Evolutionary conservation across 2,888 invertebrate species (phyloP), one percentile per base, ranked within the genome.

Genomic region (Drosophila atripex): DNA sequence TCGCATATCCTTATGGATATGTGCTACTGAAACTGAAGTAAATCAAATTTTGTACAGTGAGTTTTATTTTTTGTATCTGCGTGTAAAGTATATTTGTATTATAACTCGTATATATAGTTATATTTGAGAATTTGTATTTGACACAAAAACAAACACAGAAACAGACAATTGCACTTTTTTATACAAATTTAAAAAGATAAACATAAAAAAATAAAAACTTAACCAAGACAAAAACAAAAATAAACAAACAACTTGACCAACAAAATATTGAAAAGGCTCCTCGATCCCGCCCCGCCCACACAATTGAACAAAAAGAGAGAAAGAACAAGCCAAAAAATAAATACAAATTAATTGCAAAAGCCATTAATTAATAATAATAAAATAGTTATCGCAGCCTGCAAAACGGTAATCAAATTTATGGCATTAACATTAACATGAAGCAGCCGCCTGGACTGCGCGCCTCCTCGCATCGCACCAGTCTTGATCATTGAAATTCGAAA

Each of bases 1-100:
- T 39, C 12, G 8, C 12, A 18, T 30, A 57, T 16, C 28, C 30
- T 38, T 8, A 58, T 6, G 51, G 9, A 64, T 23, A 41, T 30
- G 58, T 46, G 55, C 75, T 68, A 78, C 66, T 56, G 38, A 71
- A 73, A 53, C 46, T 30, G 46, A 61, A 51, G 38, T 30, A 54
- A 53, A 32, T 43, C 41, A 49, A 58, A 51, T 82, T 82, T 82
- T 82, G 86, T 82, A 82, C 82, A 83, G 83, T 76, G 78, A 41
- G 73, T 83, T 86, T 86, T 76, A 73, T 77, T 84, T 82, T 82
- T 82, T 82, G 76, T 86, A 86, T 74, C 75, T 73, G 76, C 66
- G 82, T 82, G 78, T 78, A 77, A 77, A 52, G 35, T 21, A 45
- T 83, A 77, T 80, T 79, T 79, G 80, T 80, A 83, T 80, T 80